phyloP scores from a whole-genome alignment of 1,140 invertebrate genomes.

The Wiebesia pumilae region DNA sequence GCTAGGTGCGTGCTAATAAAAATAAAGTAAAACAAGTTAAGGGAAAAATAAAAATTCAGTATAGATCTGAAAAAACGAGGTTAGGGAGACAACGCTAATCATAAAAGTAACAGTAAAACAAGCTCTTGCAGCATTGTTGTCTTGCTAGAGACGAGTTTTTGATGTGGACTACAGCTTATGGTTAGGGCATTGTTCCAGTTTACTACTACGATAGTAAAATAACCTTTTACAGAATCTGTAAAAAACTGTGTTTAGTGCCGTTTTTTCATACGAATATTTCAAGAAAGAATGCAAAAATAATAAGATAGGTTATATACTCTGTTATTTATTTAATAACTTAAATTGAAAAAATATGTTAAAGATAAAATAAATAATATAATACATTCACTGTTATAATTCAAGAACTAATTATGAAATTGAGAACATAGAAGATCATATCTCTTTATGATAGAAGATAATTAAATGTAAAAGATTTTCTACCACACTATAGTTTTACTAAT shows the following conservation, averaged over 20 bases:
- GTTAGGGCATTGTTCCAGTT: constrained; percentile 33
- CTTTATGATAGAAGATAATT: too few species aligned
- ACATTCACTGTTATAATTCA: too few species aligned
- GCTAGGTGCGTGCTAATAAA: constrained; percentile 22
- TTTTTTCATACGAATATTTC: not conserved
- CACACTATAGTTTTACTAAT: too few species aligned
- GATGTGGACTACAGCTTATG: constrained; percentile 14
- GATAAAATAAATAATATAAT: too few species aligned
- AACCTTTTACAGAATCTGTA: not conserved
- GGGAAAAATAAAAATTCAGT: not conserved
- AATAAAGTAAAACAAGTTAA: not conserved
- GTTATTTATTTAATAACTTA: too few species aligned
- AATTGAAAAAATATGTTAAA: too few species aligned
- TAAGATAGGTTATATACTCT: too few species aligned
- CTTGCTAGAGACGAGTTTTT: constrained; percentile 13
- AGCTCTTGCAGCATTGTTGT: constrained; percentile 32
- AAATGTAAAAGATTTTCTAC: too few species aligned
- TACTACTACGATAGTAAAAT: not conserved
- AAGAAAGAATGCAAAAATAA: too few species aligned
- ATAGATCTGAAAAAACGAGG: not conserved
- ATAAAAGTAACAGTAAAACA: constrained; percentile 31
- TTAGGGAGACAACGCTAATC: not conserved
- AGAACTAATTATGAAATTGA: too few species aligned
- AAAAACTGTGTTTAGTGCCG: not conserved
- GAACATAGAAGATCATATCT: too few species aligned